phyloP scores from a whole-genome alignment of 2,888 invertebrate genomes.

The Teleogryllus oceanicus region DNA sequence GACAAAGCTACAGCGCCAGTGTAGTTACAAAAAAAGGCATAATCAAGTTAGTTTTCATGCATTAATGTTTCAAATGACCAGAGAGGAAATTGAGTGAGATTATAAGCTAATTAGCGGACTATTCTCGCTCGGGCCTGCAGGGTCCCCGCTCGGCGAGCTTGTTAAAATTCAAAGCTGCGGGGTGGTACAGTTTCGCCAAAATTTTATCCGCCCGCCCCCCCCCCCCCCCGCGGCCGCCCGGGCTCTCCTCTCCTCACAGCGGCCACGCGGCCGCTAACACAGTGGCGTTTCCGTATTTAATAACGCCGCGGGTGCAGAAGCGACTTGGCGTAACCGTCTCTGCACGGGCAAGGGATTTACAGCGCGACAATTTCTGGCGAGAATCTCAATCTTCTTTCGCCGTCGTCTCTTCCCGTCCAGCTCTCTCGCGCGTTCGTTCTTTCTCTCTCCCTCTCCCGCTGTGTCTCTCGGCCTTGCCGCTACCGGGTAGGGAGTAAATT shows the following conservation, averaged over 20 bases:
- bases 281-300: conserved; percentile 9
- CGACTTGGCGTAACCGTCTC: background rate
- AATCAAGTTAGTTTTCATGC: conserved; percentile 25
- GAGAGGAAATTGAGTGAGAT: conserved; percentile 18
- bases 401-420: background rate
- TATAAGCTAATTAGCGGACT: conserved; percentile 19
- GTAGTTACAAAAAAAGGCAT: conserved; percentile 11
- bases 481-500: conserved; percentile 1
- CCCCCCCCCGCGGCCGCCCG: background rate
- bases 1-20: background rate
- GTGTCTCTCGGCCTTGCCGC: background rate
- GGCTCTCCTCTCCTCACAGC: background rate
- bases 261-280: background rate
- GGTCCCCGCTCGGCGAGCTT: conserved; percentile 2
- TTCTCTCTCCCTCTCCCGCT: background rate
- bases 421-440: background rate
- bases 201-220: background rate
- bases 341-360: background rate
- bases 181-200: conserved; percentile 6
- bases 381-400: conserved; percentile 12
- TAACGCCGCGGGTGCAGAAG: background rate
- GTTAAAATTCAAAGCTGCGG: conserved; percentile 7
- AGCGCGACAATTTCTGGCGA: background rate
- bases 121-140: background rate
- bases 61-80: conserved; percentile 21